Evolutionary conservation across 2,113 vertebrate species (phyloP).

Genomic region (Lampris megalopsis): DNA sequence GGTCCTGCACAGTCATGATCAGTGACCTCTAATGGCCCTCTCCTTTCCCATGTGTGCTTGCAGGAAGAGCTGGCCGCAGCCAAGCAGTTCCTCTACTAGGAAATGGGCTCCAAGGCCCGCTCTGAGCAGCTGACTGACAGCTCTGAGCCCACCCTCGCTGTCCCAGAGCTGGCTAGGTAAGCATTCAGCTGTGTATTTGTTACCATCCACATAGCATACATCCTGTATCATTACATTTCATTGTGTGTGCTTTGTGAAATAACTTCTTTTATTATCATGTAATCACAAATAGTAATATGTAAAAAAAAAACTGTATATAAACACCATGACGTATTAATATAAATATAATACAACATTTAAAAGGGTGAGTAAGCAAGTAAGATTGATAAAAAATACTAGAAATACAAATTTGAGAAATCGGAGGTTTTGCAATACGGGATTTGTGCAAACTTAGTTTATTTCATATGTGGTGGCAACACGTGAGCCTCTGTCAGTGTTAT

Average conservation of each 20-base stretch:
- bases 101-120: constrained; percentile 89
- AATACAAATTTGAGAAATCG: no score
- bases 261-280: no score
- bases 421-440: neutral
- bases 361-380: no score
- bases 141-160: constrained; percentile 83
- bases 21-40: neutral
- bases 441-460: neutral
- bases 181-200: neutral
- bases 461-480: neutral
- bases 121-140: constrained; percentile 84
- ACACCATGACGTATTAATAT: no score
- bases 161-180: constrained; percentile 85
- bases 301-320: no score
- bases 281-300: no score
- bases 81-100: constrained; percentile 83
- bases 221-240: neutral
- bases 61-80: constrained; percentile 84
- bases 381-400: no score
- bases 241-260: no score
- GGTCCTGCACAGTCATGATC: neutral
- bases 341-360: no score
- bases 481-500: neutral
- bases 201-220: neutral
- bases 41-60: neutral